A percentile compares a stretch with the other conserved stretches of the same genome.
These are phyloP conservation scores for Pogonophryne albipinna DNA, from an alignment of 2,797 vertebrate genomes.

Conservation along the genomic window DNA sequence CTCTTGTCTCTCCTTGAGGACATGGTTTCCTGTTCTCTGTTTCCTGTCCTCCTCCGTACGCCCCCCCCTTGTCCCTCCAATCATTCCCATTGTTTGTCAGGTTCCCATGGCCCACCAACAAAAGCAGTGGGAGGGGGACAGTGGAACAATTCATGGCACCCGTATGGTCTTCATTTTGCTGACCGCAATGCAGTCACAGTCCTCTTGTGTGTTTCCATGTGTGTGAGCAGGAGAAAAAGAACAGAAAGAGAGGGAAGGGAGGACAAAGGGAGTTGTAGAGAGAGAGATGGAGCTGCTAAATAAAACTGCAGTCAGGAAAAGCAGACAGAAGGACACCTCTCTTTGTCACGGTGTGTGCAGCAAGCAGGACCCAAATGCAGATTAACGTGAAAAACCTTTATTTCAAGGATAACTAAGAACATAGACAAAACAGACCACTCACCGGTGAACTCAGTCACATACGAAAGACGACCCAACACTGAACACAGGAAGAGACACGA, in stretches of 20 bases:
- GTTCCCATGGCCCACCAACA: slow-evolving; percentile 78
- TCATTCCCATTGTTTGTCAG: slow-evolving; percentile 73
- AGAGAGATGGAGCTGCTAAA: slow-evolving; percentile 41
- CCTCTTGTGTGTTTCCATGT: slow-evolving; percentile 58
- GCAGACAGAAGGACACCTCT: slow-evolving; percentile 45
- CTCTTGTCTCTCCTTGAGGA: slow-evolving; percentile 71
- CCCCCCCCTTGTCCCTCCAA: slow-evolving; percentile 48
- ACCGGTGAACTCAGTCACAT: too few species aligned
- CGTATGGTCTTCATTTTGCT: slow-evolving; percentile 77
- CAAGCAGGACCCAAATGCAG: too few species aligned
- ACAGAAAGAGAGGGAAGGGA: slow-evolving; percentile 7
- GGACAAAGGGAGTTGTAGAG: slow-evolving; percentile 20
- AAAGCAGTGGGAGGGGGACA: slow-evolving; percentile 71
- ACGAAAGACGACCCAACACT: too few species aligned
- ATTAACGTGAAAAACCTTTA: too few species aligned
- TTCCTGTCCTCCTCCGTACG: slow-evolving; percentile 70
- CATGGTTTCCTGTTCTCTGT: slow-evolving; percentile 74
- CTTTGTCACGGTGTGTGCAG: too few species aligned
- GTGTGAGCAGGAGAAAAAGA: slow-evolving; percentile 43
- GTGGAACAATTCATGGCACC: slow-evolving; percentile 73
- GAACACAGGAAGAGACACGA: too few species aligned
- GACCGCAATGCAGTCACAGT: slow-evolving; percentile 64
- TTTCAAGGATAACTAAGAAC: too few species aligned
- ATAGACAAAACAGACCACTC: too few species aligned
- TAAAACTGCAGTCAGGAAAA: slow-evolving; percentile 34